Evolutionary conservation across 2,888 invertebrate genomes (phyloP).

Genomic region (Rhagonycha lutea): DNA sequence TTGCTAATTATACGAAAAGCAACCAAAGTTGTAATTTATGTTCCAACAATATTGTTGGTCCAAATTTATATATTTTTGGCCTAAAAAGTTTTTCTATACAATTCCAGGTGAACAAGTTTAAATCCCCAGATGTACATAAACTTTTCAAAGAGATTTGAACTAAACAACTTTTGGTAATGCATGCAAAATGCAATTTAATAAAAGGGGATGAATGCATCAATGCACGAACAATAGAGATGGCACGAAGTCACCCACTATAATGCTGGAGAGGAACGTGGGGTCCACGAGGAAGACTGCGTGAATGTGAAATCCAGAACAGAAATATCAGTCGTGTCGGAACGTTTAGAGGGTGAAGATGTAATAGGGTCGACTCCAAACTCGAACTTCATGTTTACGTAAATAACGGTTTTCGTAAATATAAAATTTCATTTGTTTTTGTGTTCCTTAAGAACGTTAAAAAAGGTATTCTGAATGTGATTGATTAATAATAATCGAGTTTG

Average conservation of each 20-base stretch:
- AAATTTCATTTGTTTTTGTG: background rate
- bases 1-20: background rate
- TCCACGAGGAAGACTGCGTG: conserved; percentile 25
- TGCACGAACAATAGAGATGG: conserved; percentile 2
- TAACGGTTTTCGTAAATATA: background rate
- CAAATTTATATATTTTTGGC: background rate
- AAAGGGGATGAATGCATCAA: background rate
- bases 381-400: background rate
- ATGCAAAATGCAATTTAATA: conserved; percentile 3
- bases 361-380: background rate
- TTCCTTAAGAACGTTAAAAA: background rate
- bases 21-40: background rate
- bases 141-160: background rate
- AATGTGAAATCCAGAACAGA: conserved; percentile 17
- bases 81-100: background rate
- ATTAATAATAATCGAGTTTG: background rate
- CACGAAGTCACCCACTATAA: background rate
- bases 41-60: background rate
- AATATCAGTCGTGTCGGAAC: conserved; percentile 22
- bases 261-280: conserved; percentile 3
- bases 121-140: background rate
- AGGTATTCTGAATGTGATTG: background rate
- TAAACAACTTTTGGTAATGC: background rate
- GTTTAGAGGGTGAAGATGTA: background rate
- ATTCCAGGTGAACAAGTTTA: background rate